Percentiles rank a stretch among this genome's conserved stretches.
These are phyloP conservation scores for Xenotilapia flavipinnis DNA, from an alignment of 2,113 vertebrate genomes.

Conservation along the genomic window DNA sequence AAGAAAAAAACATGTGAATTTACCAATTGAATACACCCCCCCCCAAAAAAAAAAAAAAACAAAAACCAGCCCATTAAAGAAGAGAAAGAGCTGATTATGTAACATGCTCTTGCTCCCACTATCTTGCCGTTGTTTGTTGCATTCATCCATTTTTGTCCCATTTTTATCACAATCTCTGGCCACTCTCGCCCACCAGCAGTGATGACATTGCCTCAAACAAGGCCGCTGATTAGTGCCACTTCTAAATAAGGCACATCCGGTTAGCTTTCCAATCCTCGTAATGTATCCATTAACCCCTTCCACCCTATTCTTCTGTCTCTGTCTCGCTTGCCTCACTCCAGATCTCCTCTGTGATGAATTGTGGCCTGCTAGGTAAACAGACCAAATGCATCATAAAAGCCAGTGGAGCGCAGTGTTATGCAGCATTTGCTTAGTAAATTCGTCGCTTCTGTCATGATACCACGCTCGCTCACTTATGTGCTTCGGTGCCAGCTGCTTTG, in stretches of 20 bases:
- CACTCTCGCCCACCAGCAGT: background rate
- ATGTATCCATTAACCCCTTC: constrained; percentile 44
- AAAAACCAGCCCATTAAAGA: background rate
- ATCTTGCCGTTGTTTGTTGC: background rate
- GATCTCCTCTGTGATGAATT: constrained; percentile 3
- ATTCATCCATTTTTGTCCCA: constrained; percentile 1
- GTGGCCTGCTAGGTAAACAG: constrained; percentile 10
- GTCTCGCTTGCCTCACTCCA: background rate
- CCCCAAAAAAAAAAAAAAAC: background rate
- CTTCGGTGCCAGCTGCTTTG: constrained; percentile 1
- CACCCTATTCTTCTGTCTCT: background rate
- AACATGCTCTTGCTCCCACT: background rate
- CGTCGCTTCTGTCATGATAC: constrained; percentile 12
- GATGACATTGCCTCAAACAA: constrained; percentile 29
- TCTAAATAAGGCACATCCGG: constrained; percentile 71
- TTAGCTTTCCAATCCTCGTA: constrained; percentile 45
- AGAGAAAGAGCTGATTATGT: background rate
- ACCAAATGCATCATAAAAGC: constrained; percentile 23
- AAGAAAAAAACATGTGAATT: background rate
- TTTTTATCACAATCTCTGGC: constrained; percentile 3
- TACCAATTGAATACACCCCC: background rate
- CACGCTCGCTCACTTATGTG: background rate
- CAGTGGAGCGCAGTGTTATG: constrained; percentile 1
- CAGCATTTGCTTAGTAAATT: constrained; percentile 35
- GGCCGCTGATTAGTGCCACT: constrained; percentile 38